phyloP scores from a whole-genome alignment of 2,113 vertebrate genomes.

The Mirza zaza region DNA sequence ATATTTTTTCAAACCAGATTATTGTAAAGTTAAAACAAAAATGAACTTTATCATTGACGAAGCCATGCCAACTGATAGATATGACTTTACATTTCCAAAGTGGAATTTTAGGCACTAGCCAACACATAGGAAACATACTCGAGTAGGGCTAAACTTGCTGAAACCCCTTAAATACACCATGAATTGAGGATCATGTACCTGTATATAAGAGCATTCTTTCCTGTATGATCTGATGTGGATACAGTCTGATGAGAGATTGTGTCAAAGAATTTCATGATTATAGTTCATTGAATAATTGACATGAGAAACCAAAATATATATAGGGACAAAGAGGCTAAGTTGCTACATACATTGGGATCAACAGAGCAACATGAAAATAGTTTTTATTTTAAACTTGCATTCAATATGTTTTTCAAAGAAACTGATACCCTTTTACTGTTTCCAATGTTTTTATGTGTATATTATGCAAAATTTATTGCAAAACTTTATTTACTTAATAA shows the following conservation, averaged over 20 bases:
- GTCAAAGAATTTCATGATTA: neutral
- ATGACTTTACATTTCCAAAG: neutral
- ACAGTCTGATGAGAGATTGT: neutral
- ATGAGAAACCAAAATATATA: neutral
- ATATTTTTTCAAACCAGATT: neutral
- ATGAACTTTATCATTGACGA: neutral
- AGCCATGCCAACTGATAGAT: neutral
- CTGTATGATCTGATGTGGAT: neutral
- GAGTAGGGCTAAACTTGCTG: neutral
- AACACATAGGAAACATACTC: neutral
- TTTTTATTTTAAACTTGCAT: constrained; percentile 15
- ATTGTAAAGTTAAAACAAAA: neutral
- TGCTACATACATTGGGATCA: neutral
- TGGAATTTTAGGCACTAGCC: neutral
- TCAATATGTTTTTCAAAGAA: neutral
- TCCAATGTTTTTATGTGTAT: neutral
- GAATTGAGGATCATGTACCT: neutral
- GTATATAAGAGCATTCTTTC: neutral
- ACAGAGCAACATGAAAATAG: neutral
- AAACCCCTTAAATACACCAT: neutral
- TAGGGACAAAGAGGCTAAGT: neutral
- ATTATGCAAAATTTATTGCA: neutral
- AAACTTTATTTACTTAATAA: constrained; percentile 1
- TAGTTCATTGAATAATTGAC: neutral
- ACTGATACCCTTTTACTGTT: neutral